Evolutionary conservation across 1,140 invertebrate genomes (phyloP), one percentile per base, ranked within the genome.

Genomic region (Pseudoatta argentina): DNA sequence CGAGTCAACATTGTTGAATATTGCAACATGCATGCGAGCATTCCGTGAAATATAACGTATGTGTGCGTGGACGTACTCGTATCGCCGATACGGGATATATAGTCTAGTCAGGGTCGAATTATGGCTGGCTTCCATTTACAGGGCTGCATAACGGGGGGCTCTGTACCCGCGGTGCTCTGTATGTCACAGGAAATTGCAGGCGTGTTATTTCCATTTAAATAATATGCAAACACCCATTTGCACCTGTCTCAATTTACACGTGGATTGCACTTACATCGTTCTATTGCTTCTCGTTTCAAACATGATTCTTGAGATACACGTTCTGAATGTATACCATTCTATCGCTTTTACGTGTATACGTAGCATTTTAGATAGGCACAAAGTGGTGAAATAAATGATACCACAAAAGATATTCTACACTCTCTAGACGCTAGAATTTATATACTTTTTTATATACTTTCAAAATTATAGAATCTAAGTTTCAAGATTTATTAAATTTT

Each of bases 1-100:
- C 82, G 59, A 64, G 72, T 85, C 82, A 66, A 63, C 61, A 85
- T 24, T n/a, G 55, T 73, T 85, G 72, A 77, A 78, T 85, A 85
- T 85, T 85, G 73, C 61, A 85, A 55, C 61, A 27, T 83, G 55
- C 57, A 75, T 77, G 72, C 82, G 48, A 85, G 59, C 82, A 77
- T 76, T 85, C 82, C 82, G 73, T 77, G 73, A 64, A 57, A 67
- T 86, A 57, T 79, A 48, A 27, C 24, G 48, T 77, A 39, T 85
- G 21, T 79, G 48, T 77, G 59, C 51, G 83, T 69, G 63, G 64
- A 77, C 55, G 8, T 67, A 86, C 51, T 51, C 27, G n/a, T 81
- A 59, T 55, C 24, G 64, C 51, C 73, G 51, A 67, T 61, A 78
- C 48, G 82, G 51, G 24, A 27, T 76, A 77, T 64, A 83, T 64